These are phyloP conservation scores for Hylaeus volcanicus DNA, from an alignment of 1,140 invertebrate genomes.

Conservation along the genomic window DNA sequence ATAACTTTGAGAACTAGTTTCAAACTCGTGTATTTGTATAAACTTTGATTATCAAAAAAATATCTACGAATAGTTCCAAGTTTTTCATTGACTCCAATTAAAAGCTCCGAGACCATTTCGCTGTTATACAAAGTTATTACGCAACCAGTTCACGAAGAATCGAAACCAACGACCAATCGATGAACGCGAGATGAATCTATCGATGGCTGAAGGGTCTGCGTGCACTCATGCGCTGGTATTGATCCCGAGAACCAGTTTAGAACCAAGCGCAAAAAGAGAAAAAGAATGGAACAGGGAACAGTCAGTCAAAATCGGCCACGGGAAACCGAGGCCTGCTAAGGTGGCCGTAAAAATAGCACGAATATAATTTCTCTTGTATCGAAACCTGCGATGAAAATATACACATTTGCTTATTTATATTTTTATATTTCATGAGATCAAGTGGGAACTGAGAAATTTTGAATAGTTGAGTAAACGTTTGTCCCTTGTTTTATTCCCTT, in stretches of 20 bases:
- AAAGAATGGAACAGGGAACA: slow-evolving; percentile 21
- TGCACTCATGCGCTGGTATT: slow-evolving; percentile 21
- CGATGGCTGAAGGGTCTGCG: slow-evolving; percentile 37
- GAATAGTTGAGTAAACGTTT: too few species aligned
- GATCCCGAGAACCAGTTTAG: slow-evolving; percentile 64
- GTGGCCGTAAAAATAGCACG: slow-evolving; percentile 19
- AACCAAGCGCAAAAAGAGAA: slow-evolving; percentile 47
- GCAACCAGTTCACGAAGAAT: slow-evolving; percentile 19
- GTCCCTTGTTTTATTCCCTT: too few species aligned
- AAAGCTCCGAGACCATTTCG: not conserved
- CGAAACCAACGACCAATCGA: slow-evolving; percentile 7
- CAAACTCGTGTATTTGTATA: too few species aligned
- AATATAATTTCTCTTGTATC: not conserved
- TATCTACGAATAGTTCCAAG: too few species aligned
- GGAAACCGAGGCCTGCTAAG: slow-evolving; percentile 20
- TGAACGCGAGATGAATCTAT: slow-evolving; percentile 36
- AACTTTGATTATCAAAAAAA: too few species aligned
- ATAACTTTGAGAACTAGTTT: too few species aligned
- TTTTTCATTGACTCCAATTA: too few species aligned
- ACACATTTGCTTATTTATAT: too few species aligned
- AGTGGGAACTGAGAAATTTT: too few species aligned
- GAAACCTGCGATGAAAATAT: not conserved
- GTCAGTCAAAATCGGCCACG: slow-evolving; percentile 47
- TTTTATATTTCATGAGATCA: too few species aligned
- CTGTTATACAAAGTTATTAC: slow-evolving; percentile 21